Percentiles rank a stretch among this genome's conserved stretches.
phyloP scores from a whole-genome alignment of 2,888 invertebrate species.

The Caenorhabditis sp. region DNA sequence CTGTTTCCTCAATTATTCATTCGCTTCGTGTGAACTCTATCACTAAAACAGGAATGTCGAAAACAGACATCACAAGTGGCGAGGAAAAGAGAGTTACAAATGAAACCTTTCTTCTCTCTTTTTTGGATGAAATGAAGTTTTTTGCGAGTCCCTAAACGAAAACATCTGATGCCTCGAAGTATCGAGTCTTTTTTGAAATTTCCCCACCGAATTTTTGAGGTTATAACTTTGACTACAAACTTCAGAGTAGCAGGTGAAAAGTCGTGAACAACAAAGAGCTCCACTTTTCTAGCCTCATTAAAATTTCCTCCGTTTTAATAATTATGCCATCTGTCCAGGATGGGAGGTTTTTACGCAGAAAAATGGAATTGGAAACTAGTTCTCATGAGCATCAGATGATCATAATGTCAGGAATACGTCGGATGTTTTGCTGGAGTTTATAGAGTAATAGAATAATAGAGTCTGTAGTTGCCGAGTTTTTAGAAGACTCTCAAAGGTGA shows the following conservation, averaged over 20 bases:
- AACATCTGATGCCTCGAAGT: neutral
- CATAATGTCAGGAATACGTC: no score
- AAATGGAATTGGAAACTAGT: neutral
- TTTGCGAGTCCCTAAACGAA: neutral
- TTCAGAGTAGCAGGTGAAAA: no score
- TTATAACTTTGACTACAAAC: no score
- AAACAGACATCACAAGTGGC: constrained; percentile 9
- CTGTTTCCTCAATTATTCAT: constrained; percentile 42
- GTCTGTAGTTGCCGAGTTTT: neutral
- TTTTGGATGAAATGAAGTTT: neutral
- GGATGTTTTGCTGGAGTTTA: no score
- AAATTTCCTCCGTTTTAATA: constrained; percentile 3
- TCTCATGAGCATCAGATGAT: neutral
- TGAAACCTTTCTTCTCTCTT: constrained; percentile 18
- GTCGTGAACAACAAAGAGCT: no score
- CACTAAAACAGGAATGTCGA: constrained; percentile 6
- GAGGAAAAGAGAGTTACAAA: constrained; percentile 2
- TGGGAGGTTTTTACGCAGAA: neutral
- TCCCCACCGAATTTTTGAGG: neutral
- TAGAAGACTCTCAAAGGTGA: no score
- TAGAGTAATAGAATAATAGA: no score
- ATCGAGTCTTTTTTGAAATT: neutral
- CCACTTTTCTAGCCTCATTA: neutral
- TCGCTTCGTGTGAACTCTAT: constrained; percentile 31
- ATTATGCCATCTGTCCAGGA: neutral